Evolutionary conservation across 2,113 vertebrate genomes (phyloP).

Genomic region (Cebus imitator): DNA sequence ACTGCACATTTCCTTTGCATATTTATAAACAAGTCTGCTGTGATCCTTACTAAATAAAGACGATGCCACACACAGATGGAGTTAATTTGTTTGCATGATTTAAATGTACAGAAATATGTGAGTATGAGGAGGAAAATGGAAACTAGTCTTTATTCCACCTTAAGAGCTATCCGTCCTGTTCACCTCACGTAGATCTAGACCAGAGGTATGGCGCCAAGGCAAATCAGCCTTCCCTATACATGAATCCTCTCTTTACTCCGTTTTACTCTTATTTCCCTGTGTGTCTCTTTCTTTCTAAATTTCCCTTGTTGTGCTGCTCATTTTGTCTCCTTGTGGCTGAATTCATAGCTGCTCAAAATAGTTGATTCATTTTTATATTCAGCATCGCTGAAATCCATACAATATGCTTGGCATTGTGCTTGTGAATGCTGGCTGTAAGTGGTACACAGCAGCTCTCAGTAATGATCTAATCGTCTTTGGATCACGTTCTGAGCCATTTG

Average conservation of each 20-base stretch:
- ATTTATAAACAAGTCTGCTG: background rate
- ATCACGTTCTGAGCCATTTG: background rate
- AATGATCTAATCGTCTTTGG: background rate
- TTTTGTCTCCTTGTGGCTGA: background rate
- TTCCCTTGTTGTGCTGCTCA: background rate
- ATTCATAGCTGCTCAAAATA: background rate
- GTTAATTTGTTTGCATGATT: background rate
- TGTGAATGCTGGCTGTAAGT: background rate
- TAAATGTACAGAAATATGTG: background rate
- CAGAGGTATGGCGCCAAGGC: background rate
- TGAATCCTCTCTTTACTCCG: background rate
- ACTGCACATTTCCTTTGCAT: background rate
- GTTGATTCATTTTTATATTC: background rate
- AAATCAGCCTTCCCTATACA: background rate
- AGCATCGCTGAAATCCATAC: background rate
- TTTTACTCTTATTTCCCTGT: background rate
- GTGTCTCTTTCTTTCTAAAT: background rate
- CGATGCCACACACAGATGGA: background rate
- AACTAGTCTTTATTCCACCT: background rate
- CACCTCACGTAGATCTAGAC: background rate
- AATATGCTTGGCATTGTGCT: too few relatives aligned
- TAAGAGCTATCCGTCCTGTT: background rate
- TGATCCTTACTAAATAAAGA: background rate
- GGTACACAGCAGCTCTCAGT: background rate
- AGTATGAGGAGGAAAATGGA: background rate